phyloP scores from a whole-genome alignment of 2,888 invertebrate genomes.

The Tillus elongatus region DNA sequence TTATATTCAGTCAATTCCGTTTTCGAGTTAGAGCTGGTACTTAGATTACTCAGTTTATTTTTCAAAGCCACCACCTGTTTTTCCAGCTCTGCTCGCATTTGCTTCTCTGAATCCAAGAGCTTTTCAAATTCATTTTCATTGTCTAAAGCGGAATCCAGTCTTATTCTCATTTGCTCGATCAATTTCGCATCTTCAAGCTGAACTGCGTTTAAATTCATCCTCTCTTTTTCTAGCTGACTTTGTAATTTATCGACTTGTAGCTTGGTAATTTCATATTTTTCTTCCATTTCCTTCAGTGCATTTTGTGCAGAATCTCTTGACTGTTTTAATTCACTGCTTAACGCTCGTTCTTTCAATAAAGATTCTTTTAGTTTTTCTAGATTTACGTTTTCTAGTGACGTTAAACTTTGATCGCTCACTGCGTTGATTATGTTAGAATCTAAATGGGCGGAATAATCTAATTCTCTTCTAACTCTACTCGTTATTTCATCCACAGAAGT shows the following conservation, averaged over 20 bases:
- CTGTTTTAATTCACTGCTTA: background rate
- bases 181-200: conserved; percentile 59
- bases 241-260: conserved; percentile 35
- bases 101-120: conserved; percentile 48
- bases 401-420: conserved; percentile 36
- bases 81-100: conserved; percentile 36
- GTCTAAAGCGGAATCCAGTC: conserved; percentile 55
- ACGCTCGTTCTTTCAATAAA: too few species aligned
- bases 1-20: conserved; percentile 35
- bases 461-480: conserved; percentile 48
- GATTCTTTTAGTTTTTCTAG: too few species aligned
- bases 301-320: background rate
- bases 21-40: conserved; percentile 19
- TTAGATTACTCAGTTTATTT: conserved; percentile 14
- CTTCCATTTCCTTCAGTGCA: conserved; percentile 23
- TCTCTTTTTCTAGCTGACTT: conserved; percentile 50
- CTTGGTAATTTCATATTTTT: conserved; percentile 29
- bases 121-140: conserved; percentile 56
- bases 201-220: conserved; percentile 46
- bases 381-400: too few species aligned
- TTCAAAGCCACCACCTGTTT: conserved; percentile 29
- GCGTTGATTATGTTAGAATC: conserved; percentile 52
- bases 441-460: conserved; percentile 51
- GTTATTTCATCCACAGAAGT: conserved; percentile 48
- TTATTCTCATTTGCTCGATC: conserved; percentile 55